Conservation (phyloP, 2,888 invertebrate species). For the Ariolimax columbianus region DNA sequence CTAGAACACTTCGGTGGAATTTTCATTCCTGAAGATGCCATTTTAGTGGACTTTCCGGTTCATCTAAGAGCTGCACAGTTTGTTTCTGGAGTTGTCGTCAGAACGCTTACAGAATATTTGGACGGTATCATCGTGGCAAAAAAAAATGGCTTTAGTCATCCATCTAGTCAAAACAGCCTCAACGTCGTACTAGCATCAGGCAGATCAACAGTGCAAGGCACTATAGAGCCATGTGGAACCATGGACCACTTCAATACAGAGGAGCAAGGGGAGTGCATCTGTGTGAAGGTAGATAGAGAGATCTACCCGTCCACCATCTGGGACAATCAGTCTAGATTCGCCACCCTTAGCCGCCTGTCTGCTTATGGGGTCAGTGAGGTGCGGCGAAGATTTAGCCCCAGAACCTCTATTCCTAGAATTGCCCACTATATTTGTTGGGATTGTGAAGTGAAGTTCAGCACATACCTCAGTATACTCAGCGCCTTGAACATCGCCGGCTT, state of each 20-base stretch:
- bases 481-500: constrained; percentile 58
- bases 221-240: constrained; percentile 55
- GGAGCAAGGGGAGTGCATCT: constrained; percentile 55
- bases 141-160: constrained; percentile 53
- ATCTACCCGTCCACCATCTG: constrained; percentile 57
- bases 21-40: constrained; percentile 58
- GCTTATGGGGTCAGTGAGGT: constrained; percentile 52
- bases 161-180: constrained; percentile 49
- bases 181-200: constrained; percentile 49
- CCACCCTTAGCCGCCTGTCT: constrained; percentile 53
- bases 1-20: constrained; percentile 58
- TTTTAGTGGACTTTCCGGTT: constrained; percentile 59
- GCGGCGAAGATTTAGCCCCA: constrained; percentile 40
- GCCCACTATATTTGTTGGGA: constrained; percentile 58
- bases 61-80: constrained; percentile 55
- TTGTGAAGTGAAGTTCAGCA: constrained; percentile 55
- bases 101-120: constrained; percentile 50
- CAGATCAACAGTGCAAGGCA: constrained; percentile 52
- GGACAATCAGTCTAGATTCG: constrained; percentile 52
- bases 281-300: constrained; percentile 52
- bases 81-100: constrained; percentile 55
- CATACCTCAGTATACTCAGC: constrained; percentile 56
- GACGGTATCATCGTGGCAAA: constrained; percentile 59
- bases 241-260: constrained; percentile 52
- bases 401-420: constrained; percentile 54